Conservation (phyloP, 2,113 vertebrate genomes). For the Alethe castanea region DNA sequence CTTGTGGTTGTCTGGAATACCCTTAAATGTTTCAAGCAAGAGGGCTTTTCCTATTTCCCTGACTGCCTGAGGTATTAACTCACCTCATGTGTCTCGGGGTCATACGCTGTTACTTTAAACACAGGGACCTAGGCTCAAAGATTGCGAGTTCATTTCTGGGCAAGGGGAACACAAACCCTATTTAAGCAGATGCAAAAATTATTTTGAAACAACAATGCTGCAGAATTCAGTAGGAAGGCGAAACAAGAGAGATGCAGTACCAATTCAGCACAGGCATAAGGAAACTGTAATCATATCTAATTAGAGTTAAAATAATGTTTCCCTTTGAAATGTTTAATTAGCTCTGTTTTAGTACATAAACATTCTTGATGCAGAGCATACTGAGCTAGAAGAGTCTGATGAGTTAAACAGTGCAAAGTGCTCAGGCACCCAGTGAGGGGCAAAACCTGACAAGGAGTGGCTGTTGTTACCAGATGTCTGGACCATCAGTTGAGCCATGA, state of each 20-base stretch:
- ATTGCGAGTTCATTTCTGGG: background rate
- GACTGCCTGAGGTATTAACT: background rate
- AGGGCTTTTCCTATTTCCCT: background rate
- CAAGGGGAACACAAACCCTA: background rate
- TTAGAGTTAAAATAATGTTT: slow-evolving; percentile 82
- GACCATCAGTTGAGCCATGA: slow-evolving; percentile 63
- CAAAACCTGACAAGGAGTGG: slow-evolving; percentile 71
- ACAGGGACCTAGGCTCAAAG: background rate
- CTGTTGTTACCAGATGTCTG: slow-evolving; percentile 73
- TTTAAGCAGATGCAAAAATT: background rate
- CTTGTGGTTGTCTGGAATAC: background rate
- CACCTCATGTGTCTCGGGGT: background rate
- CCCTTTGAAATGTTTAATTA: slow-evolving; percentile 84
- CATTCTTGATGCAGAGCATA: slow-evolving; percentile 68
- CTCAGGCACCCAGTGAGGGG: slow-evolving; percentile 62
- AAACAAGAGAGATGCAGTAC: slow-evolving; percentile 42
- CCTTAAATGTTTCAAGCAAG: background rate
- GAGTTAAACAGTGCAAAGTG: slow-evolving; percentile 67
- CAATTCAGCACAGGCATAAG: slow-evolving; percentile 33
- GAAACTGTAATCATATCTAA: slow-evolving; percentile 79
- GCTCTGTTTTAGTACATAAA: slow-evolving; percentile 79
- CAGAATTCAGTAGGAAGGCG: background rate
- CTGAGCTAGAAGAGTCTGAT: slow-evolving; percentile 62
- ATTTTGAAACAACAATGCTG: slow-evolving; percentile 33
- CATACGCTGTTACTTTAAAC: background rate